phyloP scores from a whole-genome alignment of 2,113 vertebrate species.

The Engystomops pustulosus region DNA sequence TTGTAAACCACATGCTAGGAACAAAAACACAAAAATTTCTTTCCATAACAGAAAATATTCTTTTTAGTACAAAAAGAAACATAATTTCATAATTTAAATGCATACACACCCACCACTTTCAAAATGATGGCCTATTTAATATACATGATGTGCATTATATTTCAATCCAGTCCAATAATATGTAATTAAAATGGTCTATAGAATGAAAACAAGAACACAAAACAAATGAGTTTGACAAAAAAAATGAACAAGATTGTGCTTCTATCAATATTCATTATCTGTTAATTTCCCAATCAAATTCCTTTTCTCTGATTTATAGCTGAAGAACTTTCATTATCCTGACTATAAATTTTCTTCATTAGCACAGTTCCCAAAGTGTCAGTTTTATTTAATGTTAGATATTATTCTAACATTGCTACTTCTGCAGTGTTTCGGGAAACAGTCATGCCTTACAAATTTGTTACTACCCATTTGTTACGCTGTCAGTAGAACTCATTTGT shows the following conservation, averaged over 20 bases:
- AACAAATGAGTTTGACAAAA: constrained; percentile 19
- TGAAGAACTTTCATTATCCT: constrained; percentile 55
- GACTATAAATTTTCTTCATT: constrained; percentile 57
- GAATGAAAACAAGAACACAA: not conserved
- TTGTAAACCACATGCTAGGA: not conserved
- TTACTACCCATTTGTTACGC: constrained; percentile 70
- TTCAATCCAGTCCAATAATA: not conserved
- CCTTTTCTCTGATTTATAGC: constrained; percentile 56
- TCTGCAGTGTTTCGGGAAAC: constrained; percentile 67
- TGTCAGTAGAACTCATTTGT: constrained; percentile 73
- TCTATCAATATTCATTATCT: constrained; percentile 58
- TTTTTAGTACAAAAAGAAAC: not conserved
- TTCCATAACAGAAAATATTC: not conserved
- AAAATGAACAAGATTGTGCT: not conserved
- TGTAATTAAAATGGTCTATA: not conserved
- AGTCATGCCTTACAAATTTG: constrained; percentile 70
- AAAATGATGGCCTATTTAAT: not conserved
- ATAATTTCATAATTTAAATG: not conserved
- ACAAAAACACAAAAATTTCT: not conserved
- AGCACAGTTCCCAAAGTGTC: constrained; percentile 52
- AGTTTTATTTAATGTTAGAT: constrained; percentile 62
- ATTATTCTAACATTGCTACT: constrained; percentile 48
- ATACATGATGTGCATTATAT: not conserved
- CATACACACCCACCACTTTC: not conserved
- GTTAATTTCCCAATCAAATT: constrained; percentile 54